Evolutionary conservation across 2,888 invertebrate genomes (phyloP).

Genomic region (Halictus ligatus): DNA sequence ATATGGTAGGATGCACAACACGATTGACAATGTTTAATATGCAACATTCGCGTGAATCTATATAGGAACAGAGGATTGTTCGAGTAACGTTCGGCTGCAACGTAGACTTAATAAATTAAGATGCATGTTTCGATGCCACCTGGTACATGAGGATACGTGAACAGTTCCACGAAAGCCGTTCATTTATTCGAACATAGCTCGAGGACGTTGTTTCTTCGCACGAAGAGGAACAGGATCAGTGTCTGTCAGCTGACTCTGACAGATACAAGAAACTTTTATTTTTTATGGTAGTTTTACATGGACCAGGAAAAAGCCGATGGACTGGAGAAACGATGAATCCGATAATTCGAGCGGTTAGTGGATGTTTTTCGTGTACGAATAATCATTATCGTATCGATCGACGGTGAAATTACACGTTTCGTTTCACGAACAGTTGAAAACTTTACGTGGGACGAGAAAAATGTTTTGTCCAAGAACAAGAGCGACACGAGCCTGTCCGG

Average conservation of each 20-base stretch:
- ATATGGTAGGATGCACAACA: too few relatives aligned
- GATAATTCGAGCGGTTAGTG: slow-evolving; percentile 74
- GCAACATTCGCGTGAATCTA: too few relatives aligned
- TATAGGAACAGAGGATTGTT: neutral
- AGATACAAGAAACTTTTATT: slow-evolving; percentile 33
- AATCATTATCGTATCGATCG: neutral
- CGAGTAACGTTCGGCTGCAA: neutral
- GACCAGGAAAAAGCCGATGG: slow-evolving; percentile 69
- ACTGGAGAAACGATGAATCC: slow-evolving; percentile 75
- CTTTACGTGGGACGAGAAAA: slow-evolving; percentile 67
- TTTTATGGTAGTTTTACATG: slow-evolving; percentile 47
- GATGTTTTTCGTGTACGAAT: neutral
- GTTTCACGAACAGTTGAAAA: slow-evolving; percentile 68
- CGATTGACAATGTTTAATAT: neutral
- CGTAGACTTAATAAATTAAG: neutral
- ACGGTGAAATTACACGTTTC: slow-evolving; percentile 16
- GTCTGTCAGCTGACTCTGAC: slow-evolving; percentile 40
- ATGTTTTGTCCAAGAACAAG: slow-evolving; percentile 61
- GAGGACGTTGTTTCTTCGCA: slow-evolving; percentile 23
- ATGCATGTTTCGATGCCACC: neutral
- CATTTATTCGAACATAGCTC: slow-evolving; percentile 38
- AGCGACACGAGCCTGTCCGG: slow-evolving; percentile 67
- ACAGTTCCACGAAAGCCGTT: slow-evolving; percentile 24
- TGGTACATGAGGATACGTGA: slow-evolving; percentile 11
- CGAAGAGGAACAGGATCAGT: slow-evolving; percentile 25